A percentile compares a stretch with the other conserved stretches of the same genome.
Conservation (phyloP, 2,888 invertebrate genomes). For the Callyntrura guangdongensis region DNA sequence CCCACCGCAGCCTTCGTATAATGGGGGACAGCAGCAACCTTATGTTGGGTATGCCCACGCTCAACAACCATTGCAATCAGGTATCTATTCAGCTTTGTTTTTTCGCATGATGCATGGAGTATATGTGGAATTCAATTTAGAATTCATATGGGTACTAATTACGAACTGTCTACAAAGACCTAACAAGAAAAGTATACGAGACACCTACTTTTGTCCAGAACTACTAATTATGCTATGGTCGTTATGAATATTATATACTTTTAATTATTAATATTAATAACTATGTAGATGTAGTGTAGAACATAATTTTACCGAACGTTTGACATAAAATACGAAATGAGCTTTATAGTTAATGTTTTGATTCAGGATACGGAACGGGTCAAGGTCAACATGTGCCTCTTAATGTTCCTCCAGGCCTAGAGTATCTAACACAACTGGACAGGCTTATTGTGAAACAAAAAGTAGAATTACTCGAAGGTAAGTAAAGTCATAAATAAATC, state of each 20-base stretch:
- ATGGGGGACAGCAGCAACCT: constrained; percentile 56
- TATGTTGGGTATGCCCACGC: constrained; percentile 65
- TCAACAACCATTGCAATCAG: constrained; percentile 73
- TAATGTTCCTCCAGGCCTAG: constrained; percentile 95
- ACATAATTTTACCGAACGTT: no score
- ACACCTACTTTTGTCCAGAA: neutral
- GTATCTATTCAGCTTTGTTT: constrained; percentile 6
- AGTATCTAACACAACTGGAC: constrained; percentile 95
- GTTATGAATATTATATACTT: no score
- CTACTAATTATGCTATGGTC: no score
- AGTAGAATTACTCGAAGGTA: constrained; percentile 92
- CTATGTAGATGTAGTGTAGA: no score
- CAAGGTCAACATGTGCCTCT: constrained; percentile 88
- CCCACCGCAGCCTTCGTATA: constrained; percentile 50
- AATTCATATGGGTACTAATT: no score
- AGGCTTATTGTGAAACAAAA: constrained; percentile 93
- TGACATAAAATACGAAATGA: neutral
- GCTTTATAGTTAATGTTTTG: neutral
- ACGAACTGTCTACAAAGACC: no score
- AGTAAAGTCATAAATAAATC: no score
- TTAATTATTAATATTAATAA: no score
- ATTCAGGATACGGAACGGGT: constrained; percentile 67
- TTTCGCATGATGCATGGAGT: no score
- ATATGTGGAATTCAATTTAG: no score
- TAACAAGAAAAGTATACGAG: no score